Base-by-base conservation (phyloP, 2,888 invertebrate genomes). In the Autographa gamma region DNA sequence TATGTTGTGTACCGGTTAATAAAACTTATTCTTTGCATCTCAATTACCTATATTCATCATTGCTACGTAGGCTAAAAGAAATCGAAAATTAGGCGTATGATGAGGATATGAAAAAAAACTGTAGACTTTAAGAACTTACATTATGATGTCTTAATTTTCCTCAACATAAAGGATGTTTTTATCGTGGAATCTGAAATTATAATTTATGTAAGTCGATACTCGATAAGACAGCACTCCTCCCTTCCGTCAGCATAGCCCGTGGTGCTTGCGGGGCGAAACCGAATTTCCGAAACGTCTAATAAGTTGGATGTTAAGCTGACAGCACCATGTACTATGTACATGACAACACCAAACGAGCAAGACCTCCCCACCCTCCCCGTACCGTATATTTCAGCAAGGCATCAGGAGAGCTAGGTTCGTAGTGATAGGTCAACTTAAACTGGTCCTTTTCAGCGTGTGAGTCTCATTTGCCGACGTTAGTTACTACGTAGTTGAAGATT, bases 251-350 rank as follows among this genome's bases (percentile, higher is more conserved):
- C 86, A 80, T 89, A 90, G 91, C 89, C 91, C 86, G 90, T 89
- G 91, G 90, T 91, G 91, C 91, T 92, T 91, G 92, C 91, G 91
- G 90, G 91, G 93, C 91, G 89, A 94, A 94, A 95, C 94, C 94
- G 93, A 94, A 95, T 95, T 95, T 95, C 94, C 94, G 93, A 94
- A 95, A 94, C 92, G 94, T 95, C 94, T 95, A 95, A 95, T 95
- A 95, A 95, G 94, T 95, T 94, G 94, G 93, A 93, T 95, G 94
- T 93, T 93, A 94, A 94, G 90, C 91, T 88, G 90, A 93, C 93
- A 92, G 91, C 89, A 90, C 87, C 90, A 88, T 90, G 89, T 90
- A 91, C 90, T 91, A 92, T 92, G 90, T 93, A 92, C 91, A 89
- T 89, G 92, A 91, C 91, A 89, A 87, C 80, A 85, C 93, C 93